These are phyloP conservation scores for Pristionchus exspectatus DNA, from an alignment of 2,888 invertebrate genomes.

Conservation along the genomic window DNA sequence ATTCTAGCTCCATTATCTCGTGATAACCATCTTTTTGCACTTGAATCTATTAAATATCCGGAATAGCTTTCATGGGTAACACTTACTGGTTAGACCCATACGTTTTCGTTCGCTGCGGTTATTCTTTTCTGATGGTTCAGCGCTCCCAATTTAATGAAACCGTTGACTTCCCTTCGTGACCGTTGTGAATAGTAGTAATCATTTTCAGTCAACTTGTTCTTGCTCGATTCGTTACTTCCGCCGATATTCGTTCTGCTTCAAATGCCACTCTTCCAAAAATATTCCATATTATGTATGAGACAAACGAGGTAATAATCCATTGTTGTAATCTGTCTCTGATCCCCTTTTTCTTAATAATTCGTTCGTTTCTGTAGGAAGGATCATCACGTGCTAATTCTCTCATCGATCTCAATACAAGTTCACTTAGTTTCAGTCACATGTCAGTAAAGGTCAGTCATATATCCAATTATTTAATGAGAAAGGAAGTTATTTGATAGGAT, in stretches of 20 bases:
- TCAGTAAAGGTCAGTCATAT: slow-evolving; percentile 1
- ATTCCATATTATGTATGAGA: slow-evolving; percentile 85
- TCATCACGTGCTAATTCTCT: background rate
- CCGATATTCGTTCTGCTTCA: slow-evolving; percentile 98
- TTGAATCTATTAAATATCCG: too few relatives aligned
- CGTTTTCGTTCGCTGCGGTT: too few relatives aligned
- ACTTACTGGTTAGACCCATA: too few relatives aligned
- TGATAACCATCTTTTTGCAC: too few relatives aligned
- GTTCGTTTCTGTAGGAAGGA: background rate
- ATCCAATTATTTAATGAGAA: too few relatives aligned
- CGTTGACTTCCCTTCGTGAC: too few relatives aligned
- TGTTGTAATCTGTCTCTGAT: background rate
- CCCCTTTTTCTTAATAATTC: background rate
- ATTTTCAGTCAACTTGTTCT: slow-evolving; percentile 94
- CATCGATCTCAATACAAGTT: slow-evolving; percentile 23
- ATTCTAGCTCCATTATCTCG: too few relatives aligned
- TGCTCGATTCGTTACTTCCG: slow-evolving; percentile 97
- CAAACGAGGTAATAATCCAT: slow-evolving; percentile 24
- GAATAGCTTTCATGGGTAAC: too few relatives aligned
- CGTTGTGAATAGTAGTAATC: background rate
- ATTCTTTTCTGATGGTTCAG: too few relatives aligned
- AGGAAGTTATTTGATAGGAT: background rate
- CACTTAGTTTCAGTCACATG: background rate
- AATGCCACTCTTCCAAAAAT: slow-evolving; percentile 99
- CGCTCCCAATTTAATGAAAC: too few relatives aligned